Evolutionary conservation across 2,113 vertebrate species (phyloP), one percentile per base, ranked within the genome.

Genomic region (Pimephales promelas): DNA sequence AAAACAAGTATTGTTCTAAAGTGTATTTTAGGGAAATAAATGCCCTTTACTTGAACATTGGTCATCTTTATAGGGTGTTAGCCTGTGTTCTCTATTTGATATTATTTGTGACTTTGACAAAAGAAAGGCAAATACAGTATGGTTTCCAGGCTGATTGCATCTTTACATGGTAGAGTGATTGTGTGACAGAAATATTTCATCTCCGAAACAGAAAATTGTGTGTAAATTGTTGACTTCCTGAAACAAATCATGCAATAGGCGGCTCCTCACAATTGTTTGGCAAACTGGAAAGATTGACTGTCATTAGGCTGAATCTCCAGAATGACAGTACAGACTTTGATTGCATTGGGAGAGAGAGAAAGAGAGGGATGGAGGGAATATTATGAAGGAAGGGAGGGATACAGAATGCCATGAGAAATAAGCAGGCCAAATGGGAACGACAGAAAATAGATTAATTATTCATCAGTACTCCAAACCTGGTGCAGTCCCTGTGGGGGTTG

Each of bases 391-490:
- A 16, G 24, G 5, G 22, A 59, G 20, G 5, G 22, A 61, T 61
- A 5, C 24, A 11, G 36, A 79, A 61, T 47, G 40, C 24, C 43
- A 64, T 34, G 43, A 79, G 18, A 79, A 66, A 66, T 10, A 64
- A 79, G 56, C 56, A 79, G 36, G 36, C 9, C 57, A 62, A 47
- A 49, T 20, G 72, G 45, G 59, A 66, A 66, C 22, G 26, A 64
- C 18, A 49, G 78, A 79, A 79, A 66, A 66, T 16, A 13, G 18
- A 66, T 64, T 66, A 79, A 79, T 79, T 79, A 79, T 79, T 79
- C 59, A 79, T 66, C 59, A 66, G 61, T 31, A 62, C 40, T 47
- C 26, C 26, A 49, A 31, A 64, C 59, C 78, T 79, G 24, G 59
- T 22, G 18, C 57, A 45, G 78, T 66, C 57, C 61, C 78, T 49